Evolutionary conservation across 2,888 invertebrate species (phyloP), one percentile per base, ranked within the genome.

Genomic region (Dermolepida albohirtum): DNA sequence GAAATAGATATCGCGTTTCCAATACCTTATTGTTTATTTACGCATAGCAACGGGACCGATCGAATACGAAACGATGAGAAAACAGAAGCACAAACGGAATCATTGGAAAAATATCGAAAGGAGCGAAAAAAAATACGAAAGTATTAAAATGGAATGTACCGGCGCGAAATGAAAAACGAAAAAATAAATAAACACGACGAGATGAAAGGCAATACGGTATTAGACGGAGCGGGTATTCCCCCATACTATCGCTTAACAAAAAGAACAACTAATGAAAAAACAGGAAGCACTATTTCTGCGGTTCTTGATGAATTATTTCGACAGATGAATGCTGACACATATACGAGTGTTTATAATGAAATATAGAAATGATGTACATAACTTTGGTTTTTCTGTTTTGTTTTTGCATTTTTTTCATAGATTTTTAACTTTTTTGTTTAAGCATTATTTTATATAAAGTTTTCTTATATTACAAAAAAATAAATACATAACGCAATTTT

Each of bases 51-150:
- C n/a, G 34, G 14, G 6, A 1, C 52, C 34, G 52, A 51, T 52
- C 34, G 52, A 52, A 52, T 52, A 52, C 52, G 29, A 14, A 52
- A 52, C 52, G 52, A 52, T 52, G 52, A 14, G 52, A 52, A 52
- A 52, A 52, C 52, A 52, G 10, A 52, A 39, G 52, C 39, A 34
- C 52, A 52, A 52, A 52, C 34, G 52, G 34, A 52, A 52, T 52
- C 47, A 8, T 6, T 7, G 6, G 34, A 29, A 34, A 29, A 17
- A 34, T 34, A 34, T 34, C 10, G 22, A 22, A 49, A 16, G 49
- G 5, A 16, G 22, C 22, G 22, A 22, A 14, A 17, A 49, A 17
- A 17, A 17, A 11, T 17, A 44, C 12, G 22, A 49, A 49, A 49
- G 49, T 49, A 49, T 49, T 49, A 49, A 49, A 49, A 49, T 49